A percentile compares a stretch with the other conserved stretches of the same genome.
These are phyloP conservation scores for Fringilla coelebs DNA, from an alignment of 2,797 vertebrate genomes.

Conservation along the genomic window DNA sequence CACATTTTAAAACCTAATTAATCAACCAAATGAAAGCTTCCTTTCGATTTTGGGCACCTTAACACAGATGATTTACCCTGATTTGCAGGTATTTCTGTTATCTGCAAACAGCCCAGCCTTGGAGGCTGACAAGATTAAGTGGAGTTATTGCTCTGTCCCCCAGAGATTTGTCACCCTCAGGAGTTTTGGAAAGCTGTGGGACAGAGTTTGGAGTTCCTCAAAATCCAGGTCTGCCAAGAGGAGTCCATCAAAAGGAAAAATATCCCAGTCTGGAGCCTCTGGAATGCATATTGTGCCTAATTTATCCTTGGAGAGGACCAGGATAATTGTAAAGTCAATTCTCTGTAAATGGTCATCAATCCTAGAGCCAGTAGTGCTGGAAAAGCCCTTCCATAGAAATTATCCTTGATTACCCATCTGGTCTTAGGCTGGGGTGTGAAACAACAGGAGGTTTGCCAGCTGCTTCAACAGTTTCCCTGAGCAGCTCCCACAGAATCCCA, in stretches of 20 bases:
- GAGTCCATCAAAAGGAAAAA: background rate
- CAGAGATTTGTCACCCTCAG: background rate
- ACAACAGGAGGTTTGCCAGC: background rate
- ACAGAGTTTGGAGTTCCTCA: background rate
- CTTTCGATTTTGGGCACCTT: background rate
- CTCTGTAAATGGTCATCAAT: background rate
- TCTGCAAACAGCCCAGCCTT: background rate
- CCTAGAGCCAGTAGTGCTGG: background rate
- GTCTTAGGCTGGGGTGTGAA: background rate
- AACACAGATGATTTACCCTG: background rate
- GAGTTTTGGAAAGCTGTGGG: background rate
- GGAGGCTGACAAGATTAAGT: background rate
- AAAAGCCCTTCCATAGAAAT: background rate
- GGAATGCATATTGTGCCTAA: background rate
- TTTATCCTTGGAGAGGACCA: background rate
- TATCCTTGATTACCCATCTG: background rate
- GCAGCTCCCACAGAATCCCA: background rate
- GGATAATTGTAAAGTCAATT: background rate
- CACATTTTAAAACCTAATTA: background rate
- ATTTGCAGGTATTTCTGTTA: background rate
- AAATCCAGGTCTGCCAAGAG: background rate
- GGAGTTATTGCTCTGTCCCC: background rate
- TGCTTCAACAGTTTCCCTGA: background rate
- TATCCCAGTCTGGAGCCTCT: background rate
- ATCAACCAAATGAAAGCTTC: background rate